Conservation (phyloP, 2,888 invertebrate species). For the Byasa hedistus region DNA sequence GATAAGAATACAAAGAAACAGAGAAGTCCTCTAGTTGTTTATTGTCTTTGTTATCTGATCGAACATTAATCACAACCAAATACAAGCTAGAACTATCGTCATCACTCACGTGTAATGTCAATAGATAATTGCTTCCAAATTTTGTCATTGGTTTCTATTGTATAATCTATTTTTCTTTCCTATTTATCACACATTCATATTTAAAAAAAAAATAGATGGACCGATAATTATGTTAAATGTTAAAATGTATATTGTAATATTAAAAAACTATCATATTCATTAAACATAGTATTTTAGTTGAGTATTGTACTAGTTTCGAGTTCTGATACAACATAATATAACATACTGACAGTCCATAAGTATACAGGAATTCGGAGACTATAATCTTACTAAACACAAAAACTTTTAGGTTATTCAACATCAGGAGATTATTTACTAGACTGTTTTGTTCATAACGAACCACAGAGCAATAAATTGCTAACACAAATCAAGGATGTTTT, state of each 20-base stretch:
- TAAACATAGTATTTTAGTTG: too few species aligned
- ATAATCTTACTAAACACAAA: too few species aligned
- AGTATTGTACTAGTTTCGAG: too few species aligned
- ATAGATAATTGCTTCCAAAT: constrained; percentile 35
- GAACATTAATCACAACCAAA: constrained; percentile 39
- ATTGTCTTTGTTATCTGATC: constrained; percentile 35
- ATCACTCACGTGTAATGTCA: constrained; percentile 43
- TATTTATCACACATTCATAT: too few species aligned
- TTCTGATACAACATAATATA: too few species aligned
- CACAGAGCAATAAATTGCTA: neutral
- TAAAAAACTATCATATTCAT: too few species aligned
- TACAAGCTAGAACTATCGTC: constrained; percentile 37
- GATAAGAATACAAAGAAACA: constrained; percentile 10
- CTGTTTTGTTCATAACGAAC: constrained; percentile 1
- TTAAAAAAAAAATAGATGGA: too few species aligned
- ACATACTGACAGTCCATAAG: too few species aligned
- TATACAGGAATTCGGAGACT: too few species aligned
- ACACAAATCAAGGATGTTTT: neutral
- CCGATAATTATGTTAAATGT: too few species aligned
- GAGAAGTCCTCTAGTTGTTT: constrained; percentile 8
- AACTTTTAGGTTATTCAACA: neutral
- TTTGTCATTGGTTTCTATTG: neutral
- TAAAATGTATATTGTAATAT: too few species aligned
- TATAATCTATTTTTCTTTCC: too few species aligned
- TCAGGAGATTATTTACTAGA: constrained; percentile 3